A percentile compares a stretch with the other conserved stretches of the same genome.
These are phyloP conservation scores for Microctenopoma steveboyesi DNA, from an alignment of 2,797 vertebrate genomes.

Conservation along the genomic window DNA sequence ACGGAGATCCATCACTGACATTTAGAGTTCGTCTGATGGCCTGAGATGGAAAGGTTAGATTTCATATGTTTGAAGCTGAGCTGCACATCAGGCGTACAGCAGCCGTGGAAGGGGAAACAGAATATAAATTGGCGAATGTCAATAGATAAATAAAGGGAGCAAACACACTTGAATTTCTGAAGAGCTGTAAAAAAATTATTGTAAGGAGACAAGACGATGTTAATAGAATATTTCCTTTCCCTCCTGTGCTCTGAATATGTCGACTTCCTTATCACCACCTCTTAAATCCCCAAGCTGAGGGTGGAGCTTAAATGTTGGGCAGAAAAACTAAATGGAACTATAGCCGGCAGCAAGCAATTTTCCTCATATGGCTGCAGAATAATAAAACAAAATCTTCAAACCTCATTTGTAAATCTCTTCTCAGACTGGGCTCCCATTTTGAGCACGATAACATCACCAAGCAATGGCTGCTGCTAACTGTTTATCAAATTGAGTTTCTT, in stretches of 20 bases:
- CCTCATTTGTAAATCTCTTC: constrained; percentile 62
- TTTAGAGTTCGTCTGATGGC: constrained; percentile 76
- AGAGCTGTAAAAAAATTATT: constrained; percentile 27
- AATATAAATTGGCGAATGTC: constrained; percentile 52
- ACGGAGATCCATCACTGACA: constrained; percentile 74
- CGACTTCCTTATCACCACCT: constrained; percentile 51
- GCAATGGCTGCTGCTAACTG: constrained; percentile 58
- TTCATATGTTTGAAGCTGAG: constrained; percentile 71
- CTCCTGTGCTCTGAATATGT: constrained; percentile 39
- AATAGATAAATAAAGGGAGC: constrained; percentile 29
- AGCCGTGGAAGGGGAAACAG: constrained; percentile 8
- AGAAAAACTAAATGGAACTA: constrained; percentile 38
- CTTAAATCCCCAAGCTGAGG: constrained; percentile 48
- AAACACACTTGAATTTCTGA: constrained; percentile 36
- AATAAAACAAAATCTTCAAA: constrained; percentile 51
- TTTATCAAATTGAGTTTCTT: constrained; percentile 69
- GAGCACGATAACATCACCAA: constrained; percentile 62
- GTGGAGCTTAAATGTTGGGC: constrained; percentile 42
- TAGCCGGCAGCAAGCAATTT: constrained; percentile 59
- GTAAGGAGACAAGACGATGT: constrained; percentile 38
- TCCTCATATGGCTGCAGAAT: constrained; percentile 47
- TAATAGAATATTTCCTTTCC: constrained; percentile 51
- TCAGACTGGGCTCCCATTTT: constrained; percentile 55
- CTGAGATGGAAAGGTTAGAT: constrained; percentile 77
- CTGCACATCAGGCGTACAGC: constrained; percentile 40